These are phyloP conservation scores for Andricus quercusramuli DNA, from an alignment of 2,888 invertebrate species.

Conservation along the genomic window DNA sequence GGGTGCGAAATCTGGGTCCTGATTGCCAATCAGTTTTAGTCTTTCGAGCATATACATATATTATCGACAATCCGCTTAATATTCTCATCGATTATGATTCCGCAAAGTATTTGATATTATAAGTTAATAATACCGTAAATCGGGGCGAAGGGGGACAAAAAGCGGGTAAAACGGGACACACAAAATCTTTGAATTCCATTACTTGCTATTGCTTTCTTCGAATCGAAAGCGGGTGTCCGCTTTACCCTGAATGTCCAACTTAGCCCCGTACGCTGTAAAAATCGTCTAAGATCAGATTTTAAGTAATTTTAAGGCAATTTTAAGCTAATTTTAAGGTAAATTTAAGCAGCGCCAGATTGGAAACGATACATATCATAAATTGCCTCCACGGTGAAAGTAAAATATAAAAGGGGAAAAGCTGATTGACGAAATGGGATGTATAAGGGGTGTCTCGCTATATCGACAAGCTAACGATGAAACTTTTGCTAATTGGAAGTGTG, in stretches of 20 bases:
- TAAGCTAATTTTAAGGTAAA: conserved; percentile 13
- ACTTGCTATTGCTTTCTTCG: no score
- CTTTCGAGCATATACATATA: not conserved
- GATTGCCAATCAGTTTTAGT: conserved; percentile 35
- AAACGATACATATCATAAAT: conserved; percentile 74
- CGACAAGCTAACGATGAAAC: conserved; percentile 29
- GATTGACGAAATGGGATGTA: conserved; percentile 19
- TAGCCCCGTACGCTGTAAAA: not conserved
- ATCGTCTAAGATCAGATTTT: conserved; percentile 7
- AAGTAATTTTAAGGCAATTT: not conserved
- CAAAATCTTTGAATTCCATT: no score
- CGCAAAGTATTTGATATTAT: conserved; percentile 36
- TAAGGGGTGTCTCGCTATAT: conserved; percentile 2
- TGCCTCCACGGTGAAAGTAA: conserved; percentile 63
- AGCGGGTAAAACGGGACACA: no score
- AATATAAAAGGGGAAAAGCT: conserved; percentile 23
- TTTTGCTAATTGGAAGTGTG: conserved; percentile 22
- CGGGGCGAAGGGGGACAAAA: no score
- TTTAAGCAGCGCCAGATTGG: conserved; percentile 25
- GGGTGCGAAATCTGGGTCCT: conserved; percentile 30
- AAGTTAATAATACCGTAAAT: not conserved
- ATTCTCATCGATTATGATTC: not conserved
- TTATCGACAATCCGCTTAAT: conserved; percentile 24
- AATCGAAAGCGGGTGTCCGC: no score
- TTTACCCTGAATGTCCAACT: no score